A percentile compares a stretch with the other conserved stretches of the same genome.
These are phyloP conservation scores for Aradophagus sp. DNA, from an alignment of 1,140 invertebrate genomes.

Conservation along the genomic window DNA sequence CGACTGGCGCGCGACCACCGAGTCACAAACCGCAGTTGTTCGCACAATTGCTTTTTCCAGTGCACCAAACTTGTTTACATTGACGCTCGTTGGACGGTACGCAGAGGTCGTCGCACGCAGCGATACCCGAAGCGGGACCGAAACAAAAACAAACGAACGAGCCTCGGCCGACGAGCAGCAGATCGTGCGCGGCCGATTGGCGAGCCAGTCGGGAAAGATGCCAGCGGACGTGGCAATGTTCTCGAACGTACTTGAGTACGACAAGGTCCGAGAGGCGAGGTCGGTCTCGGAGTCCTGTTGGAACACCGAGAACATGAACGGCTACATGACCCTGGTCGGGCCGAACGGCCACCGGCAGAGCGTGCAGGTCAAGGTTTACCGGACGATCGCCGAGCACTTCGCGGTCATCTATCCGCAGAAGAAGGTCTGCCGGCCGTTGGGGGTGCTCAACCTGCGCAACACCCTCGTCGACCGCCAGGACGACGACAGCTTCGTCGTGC, in stretches of 20 bases:
- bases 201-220: too few species aligned
- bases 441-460: conserved; percentile 79
- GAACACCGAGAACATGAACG: conserved; percentile 79
- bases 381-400: conserved; percentile 81
- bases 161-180: too few species aligned
- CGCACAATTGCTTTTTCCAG: too few species aligned
- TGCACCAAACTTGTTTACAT: too few species aligned
- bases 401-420: conserved; percentile 81
- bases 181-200: too few species aligned
- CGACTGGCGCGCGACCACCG: conserved; percentile 17
- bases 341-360: conserved; percentile 77
- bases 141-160: too few species aligned
- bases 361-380: conserved; percentile 80
- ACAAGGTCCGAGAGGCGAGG: conserved; percentile 60
- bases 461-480: conserved; percentile 75
- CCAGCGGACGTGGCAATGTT: conserved; percentile 72
- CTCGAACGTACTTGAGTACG: conserved; percentile 66
- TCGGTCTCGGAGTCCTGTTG: conserved; percentile 71
- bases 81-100: too few species aligned
- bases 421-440: conserved; percentile 78
- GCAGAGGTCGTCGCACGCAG: too few species aligned
- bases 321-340: conserved; percentile 78
- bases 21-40: too few species aligned
- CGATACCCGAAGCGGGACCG: not conserved
- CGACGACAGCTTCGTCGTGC: conserved; percentile 76